Percentiles rank a stretch among this genome's conserved stretches.
phyloP scores from a whole-genome alignment of 2,113 vertebrate species.

The Murina feae region DNA sequence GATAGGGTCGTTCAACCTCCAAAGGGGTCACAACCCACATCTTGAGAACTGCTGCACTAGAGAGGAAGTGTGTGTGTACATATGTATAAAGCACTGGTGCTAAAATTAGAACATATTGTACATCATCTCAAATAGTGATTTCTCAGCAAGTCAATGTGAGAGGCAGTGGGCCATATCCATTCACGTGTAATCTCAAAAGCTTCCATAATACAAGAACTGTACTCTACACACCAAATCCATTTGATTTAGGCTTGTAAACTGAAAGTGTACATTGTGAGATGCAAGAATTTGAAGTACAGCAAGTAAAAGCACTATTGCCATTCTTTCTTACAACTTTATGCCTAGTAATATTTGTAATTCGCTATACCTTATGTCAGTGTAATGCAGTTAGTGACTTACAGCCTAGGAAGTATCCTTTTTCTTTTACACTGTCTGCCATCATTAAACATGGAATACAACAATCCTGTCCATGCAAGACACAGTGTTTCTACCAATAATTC shows the following conservation, averaged over 20 bases:
- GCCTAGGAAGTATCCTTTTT: not conserved
- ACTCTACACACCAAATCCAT: not conserved
- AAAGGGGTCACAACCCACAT: too few relatives aligned
- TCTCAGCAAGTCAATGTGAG: not conserved
- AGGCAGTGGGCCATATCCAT: not conserved
- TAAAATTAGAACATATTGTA: not conserved
- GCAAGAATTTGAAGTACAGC: not conserved
- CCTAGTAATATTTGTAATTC: not conserved
- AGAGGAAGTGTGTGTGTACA: not conserved
- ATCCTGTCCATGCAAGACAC: not conserved
- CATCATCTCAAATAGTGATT: not conserved
- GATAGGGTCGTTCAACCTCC: too few relatives aligned
- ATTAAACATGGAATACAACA: not conserved
- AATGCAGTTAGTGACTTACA: not conserved
- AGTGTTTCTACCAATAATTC: not conserved
- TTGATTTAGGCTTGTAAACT: not conserved
- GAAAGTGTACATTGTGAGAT: not conserved
- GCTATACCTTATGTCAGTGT: not conserved
- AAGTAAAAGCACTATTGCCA: not conserved
- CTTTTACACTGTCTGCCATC: not conserved
- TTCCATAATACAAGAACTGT: not conserved
- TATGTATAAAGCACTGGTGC: not conserved
- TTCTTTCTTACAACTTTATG: not conserved
- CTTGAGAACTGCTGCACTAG: too few relatives aligned
- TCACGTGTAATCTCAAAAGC: not conserved